Conservation (phyloP, 2,888 invertebrate species). For the Drosophila pseudotalamancana region DNA sequence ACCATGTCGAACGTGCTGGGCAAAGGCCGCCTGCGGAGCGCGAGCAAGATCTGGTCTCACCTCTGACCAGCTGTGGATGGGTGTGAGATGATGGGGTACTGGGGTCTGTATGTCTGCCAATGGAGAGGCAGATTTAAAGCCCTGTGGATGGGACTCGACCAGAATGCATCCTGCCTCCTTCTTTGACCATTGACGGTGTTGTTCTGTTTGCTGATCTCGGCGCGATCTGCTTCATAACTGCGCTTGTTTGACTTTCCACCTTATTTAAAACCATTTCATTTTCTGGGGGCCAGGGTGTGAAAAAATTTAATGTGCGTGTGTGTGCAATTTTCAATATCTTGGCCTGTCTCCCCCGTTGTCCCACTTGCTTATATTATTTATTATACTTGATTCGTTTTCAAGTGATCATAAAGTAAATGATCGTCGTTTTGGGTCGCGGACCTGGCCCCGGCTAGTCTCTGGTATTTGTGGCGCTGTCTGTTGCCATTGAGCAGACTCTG, state of each 20-base stretch:
- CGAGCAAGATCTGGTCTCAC: slow-evolving; percentile 46
- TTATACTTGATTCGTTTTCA: slow-evolving; percentile 84
- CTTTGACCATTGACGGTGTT: slow-evolving; percentile 36
- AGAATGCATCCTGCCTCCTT: slow-evolving; percentile 60
- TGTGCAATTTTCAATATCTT: slow-evolving; percentile 82
- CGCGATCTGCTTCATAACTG: slow-evolving; percentile 50
- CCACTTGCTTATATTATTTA: slow-evolving; percentile 81
- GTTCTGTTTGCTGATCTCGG: slow-evolving; percentile 75
- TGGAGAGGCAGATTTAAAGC: slow-evolving; percentile 51
- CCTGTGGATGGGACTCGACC: slow-evolving; percentile 41
- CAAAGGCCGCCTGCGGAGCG: slow-evolving; percentile 51
- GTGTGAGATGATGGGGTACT: slow-evolving; percentile 4
- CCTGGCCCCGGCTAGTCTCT: slow-evolving; percentile 51
- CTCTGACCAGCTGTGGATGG: slow-evolving; percentile 30
- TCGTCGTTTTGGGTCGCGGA: slow-evolving; percentile 63
- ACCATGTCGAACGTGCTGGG: slow-evolving; percentile 60
- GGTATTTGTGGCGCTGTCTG: slow-evolving; percentile 71
- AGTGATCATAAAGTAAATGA: slow-evolving; percentile 84
- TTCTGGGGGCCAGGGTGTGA: slow-evolving; percentile 84
- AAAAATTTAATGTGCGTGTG: slow-evolving; percentile 83
- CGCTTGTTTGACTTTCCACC: slow-evolving; percentile 59
- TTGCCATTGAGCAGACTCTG: slow-evolving; percentile 54
- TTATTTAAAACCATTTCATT: slow-evolving; percentile 77
- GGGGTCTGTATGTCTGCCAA: slow-evolving; percentile 48
- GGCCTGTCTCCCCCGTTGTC: slow-evolving; percentile 42